phyloP scores from a whole-genome alignment of 2,113 vertebrate species.

The Microtus richardsoni region DNA sequence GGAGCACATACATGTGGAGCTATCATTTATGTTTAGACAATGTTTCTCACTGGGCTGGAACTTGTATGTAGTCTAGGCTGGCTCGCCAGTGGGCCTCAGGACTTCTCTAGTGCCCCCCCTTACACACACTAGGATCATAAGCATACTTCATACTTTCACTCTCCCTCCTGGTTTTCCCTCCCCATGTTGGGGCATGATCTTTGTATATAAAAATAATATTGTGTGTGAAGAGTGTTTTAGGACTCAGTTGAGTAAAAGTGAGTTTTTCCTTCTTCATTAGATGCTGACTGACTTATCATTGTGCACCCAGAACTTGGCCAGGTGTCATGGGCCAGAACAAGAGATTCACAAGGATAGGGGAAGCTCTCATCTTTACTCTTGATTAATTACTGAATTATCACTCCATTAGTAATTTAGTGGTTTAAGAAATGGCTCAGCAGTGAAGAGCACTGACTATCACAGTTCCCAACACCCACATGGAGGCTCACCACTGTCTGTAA shows the following conservation, averaged over 20 bases:
- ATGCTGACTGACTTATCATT: neutral
- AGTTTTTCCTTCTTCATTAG: constrained; percentile 25
- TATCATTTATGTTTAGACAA: neutral
- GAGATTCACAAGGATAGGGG: neutral
- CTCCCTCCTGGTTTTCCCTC: neutral
- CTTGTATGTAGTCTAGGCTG: neutral
- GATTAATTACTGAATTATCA: neutral
- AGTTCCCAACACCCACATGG: neutral
- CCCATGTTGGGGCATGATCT: neutral
- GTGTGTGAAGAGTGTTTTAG: neutral
- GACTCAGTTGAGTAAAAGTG: neutral
- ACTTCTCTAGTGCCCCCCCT: neutral
- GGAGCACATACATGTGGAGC: neutral
- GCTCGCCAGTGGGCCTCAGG: neutral
- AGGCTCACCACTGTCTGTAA: neutral
- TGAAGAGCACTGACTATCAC: neutral
- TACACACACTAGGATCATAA: neutral
- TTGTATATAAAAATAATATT: neutral
- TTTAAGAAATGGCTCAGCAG: neutral
- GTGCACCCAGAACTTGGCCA: neutral
- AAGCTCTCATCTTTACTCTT: neutral
- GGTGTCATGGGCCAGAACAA: neutral
- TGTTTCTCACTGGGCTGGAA: neutral
- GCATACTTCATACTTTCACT: neutral
- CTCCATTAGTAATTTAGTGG: neutral